Base-by-base conservation (phyloP, 2,113 vertebrate species). In the Rattus rattus region DNA sequence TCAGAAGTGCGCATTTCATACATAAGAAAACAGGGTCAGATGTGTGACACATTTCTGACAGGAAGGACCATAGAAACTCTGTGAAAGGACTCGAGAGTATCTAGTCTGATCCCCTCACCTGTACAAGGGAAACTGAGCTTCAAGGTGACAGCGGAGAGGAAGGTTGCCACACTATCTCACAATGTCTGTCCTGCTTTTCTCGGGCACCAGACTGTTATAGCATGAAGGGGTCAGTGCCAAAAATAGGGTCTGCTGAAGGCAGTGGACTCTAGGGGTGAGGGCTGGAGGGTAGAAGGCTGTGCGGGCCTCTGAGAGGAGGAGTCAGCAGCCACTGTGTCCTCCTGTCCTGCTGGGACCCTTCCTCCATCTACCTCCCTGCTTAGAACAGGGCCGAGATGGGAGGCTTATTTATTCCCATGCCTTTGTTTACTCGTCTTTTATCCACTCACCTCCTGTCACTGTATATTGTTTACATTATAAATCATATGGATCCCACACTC, bases 381-480 rank as follows among this genome's bases (percentile, higher is more conserved):
- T 69, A 95, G 92, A 94, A 52, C 77, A 94, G 96, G 86, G 75
- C 90, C 67, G 16, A 91, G 22, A 69, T 19, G 69, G 94, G 91
- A 95, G 89, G 92, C 77, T 96, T 97, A 87, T 94, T 97, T 96
- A 96, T 96, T 88, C n/a, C 94, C 76, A 67, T 28, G 52, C 83
- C 84, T 94, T 97, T 97, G 96, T 97, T 97, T 96, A 91, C 92
- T 96, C 92, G 96, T 95, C 95, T 97, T 97, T 96, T 97, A 97
- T 97, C 97, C 97, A 96, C 97, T 93, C 94, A 89, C 92, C 93
- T 94, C 86, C 95, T 95, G 97, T 97, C 95, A 96, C 73, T 96
- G 96, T 96, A 96, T 96, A 96, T 94, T 93, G 80, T 97, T 97
- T 96, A 97, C 63, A 92, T 96, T 97, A 95, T 93, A 97, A 97